Percentiles rank a stretch among this genome's conserved stretches.
phyloP scores from a whole-genome alignment of 1,140 invertebrate species.

The Mizuhopecten yessoensis region DNA sequence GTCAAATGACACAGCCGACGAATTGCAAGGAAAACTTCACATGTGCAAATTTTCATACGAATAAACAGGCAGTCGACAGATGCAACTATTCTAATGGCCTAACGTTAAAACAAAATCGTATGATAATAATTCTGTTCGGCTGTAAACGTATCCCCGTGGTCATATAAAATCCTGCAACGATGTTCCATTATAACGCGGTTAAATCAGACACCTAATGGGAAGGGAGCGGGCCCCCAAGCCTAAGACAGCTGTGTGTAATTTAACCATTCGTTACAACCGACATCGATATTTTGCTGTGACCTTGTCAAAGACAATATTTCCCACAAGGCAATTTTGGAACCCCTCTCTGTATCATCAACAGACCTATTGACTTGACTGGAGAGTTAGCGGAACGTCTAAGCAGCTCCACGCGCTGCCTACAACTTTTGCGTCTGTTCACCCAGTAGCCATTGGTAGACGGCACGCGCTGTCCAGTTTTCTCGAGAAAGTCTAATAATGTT shows the following conservation, averaged over 20 bases:
- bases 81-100: neutral
- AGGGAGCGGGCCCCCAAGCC: neutral
- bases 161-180: neutral
- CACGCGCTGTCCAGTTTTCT: neutral
- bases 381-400: neutral
- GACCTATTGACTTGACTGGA: neutral
- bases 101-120: neutral
- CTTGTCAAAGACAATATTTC: slow-evolving; percentile 32
- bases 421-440: neutral
- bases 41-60: neutral
- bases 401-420: neutral
- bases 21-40: neutral
- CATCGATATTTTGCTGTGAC: slow-evolving; percentile 18
- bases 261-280: neutral
- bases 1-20: neutral
- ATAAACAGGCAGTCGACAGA: neutral
- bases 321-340: neutral
- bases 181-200: neutral
- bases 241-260: slow-evolving; percentile 32
- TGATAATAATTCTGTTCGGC: slow-evolving; percentile 22
- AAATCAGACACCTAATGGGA: neutral
- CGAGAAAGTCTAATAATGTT: neutral
- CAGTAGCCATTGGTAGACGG: neutral
- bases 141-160: neutral
- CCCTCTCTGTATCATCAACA: neutral